Conservation (phyloP, 53 echinoderm and acorn worm species). For the Astropecten irregularis region DNA sequence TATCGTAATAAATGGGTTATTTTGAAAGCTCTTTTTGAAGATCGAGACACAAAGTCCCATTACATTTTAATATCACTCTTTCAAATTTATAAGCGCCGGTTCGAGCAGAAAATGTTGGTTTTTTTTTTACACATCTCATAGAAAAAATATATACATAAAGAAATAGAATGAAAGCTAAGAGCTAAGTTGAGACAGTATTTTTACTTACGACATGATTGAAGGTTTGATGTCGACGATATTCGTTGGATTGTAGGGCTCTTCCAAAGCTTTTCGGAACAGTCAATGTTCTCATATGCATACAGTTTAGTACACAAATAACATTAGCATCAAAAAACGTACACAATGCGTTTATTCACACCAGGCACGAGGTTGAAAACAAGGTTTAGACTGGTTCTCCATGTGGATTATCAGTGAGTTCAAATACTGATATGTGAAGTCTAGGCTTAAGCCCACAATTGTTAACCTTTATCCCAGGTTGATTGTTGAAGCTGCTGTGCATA, state of each 20-base stretch:
- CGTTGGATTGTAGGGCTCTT: neutral
- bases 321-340: neutral
- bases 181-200: neutral
- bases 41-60: too few relatives aligned
- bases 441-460: neutral
- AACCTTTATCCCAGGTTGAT: neutral
- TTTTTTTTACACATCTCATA: too few relatives aligned
- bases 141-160: too few relatives aligned
- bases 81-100: too few relatives aligned
- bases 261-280: too few relatives aligned
- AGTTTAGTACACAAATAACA: neutral
- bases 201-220: constrained; percentile 71
- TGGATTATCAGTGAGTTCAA: too few relatives aligned
- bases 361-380: neutral
- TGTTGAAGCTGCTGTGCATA: neutral
- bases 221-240: constrained; percentile 39
- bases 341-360: neutral
- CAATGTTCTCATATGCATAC: neutral
- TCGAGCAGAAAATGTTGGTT: too few relatives aligned
- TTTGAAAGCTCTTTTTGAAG: too few relatives aligned
- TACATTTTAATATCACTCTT: too few relatives aligned
- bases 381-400: constrained; percentile 9
- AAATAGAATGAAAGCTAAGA: too few relatives aligned
- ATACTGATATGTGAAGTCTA: too few relatives aligned
- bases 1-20: too few relatives aligned